Evolutionary conservation across 2,113 vertebrate genomes (phyloP).

Genomic region (Erythrocercus mccallii): DNA sequence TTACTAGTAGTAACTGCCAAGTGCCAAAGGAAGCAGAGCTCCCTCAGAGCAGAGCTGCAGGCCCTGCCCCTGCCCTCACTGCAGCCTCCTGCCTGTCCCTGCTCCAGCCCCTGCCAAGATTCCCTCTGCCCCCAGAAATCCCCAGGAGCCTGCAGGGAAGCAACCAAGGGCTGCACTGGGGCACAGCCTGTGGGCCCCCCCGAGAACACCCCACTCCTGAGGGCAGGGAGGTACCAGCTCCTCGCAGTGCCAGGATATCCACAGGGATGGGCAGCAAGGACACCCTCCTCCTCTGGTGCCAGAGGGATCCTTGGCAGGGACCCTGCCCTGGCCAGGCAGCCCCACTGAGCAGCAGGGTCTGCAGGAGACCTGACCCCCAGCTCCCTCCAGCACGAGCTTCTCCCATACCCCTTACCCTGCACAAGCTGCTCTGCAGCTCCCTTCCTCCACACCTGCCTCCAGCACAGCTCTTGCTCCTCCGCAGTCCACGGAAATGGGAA

Average conservation of each 20-base stretch:
- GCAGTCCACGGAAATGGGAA: fast-evolving
- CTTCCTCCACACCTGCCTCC: not conserved
- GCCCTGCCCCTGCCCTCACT: not conserved
- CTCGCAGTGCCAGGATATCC: fast-evolving
- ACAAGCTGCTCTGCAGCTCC: not conserved
- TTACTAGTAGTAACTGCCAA: not conserved
- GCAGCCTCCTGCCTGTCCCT: too few relatives aligned
- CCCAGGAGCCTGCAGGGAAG: not conserved
- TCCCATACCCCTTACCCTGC: not conserved
- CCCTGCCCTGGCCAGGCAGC: not conserved
- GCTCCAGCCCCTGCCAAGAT: not conserved
- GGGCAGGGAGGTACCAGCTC: not conserved
- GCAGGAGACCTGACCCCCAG: not conserved
- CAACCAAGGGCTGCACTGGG: not conserved
- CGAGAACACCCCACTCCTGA: fast-evolving
- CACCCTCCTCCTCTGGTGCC: not conserved
- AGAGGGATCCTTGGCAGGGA: not conserved
- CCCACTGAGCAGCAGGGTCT: not conserved
- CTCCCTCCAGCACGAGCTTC: not conserved
- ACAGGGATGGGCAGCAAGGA: not conserved
- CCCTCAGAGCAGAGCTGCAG: fast-evolving
- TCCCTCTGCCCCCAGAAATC: not conserved
- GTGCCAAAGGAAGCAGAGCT: not conserved
- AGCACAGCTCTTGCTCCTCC: not conserved
- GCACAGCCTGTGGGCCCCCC: fast-evolving